Conservation (phyloP, 2,888 invertebrate species). For the Euplagia quadripunctaria region DNA sequence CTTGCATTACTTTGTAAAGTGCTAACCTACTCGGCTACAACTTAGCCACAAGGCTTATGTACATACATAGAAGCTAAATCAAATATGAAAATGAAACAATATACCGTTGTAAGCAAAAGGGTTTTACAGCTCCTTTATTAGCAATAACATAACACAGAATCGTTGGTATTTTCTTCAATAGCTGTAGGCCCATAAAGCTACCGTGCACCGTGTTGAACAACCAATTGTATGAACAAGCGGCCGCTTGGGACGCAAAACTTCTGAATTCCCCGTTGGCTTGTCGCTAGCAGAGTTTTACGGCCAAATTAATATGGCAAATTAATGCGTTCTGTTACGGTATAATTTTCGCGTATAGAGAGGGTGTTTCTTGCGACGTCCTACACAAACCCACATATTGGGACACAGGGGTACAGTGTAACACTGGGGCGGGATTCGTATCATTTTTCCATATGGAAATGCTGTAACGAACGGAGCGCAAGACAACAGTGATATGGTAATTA, state of each 20-base stretch:
- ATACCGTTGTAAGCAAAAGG: constrained; percentile 59
- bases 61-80: constrained; percentile 45
- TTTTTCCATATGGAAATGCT: constrained; percentile 87
- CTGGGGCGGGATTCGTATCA: constrained; percentile 77
- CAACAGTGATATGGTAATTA: constrained; percentile 87
- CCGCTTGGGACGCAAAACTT: constrained; percentile 84
- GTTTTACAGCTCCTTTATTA: constrained; percentile 75
- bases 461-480: constrained; percentile 81
- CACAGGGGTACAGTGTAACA: constrained; percentile 50
- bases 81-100: constrained; percentile 52
- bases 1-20: no score
- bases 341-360: constrained; percentile 81
- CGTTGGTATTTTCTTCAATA: constrained; percentile 76
- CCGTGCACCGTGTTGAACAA: constrained; percentile 64
- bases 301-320: constrained; percentile 88
- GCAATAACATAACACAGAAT: constrained; percentile 73
- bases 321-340: constrained; percentile 85
- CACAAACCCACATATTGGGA: constrained; percentile 61
- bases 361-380: constrained; percentile 78
- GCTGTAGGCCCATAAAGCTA: constrained; percentile 73
- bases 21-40: no score
- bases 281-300: constrained; percentile 87
- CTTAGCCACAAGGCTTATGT: background rate
- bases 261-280: constrained; percentile 81
- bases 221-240: constrained; percentile 84